Percentiles rank a stretch among this genome's conserved stretches.
phyloP scores from a whole-genome alignment of 2,888 invertebrate species.

The Pogonocherus hispidulus region DNA sequence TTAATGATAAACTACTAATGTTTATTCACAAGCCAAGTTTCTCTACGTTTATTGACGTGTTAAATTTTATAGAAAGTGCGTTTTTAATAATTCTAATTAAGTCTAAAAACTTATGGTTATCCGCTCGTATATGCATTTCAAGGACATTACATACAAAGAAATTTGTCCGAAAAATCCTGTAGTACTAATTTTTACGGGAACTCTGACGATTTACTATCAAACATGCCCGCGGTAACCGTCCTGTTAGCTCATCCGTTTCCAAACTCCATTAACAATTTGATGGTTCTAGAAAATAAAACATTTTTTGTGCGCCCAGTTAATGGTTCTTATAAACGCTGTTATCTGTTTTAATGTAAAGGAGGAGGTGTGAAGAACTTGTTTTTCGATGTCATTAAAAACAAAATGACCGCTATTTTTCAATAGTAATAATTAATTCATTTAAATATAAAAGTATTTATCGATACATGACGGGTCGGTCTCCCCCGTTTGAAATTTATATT shows the following conservation, averaged over 20 bases:
- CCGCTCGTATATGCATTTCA: too few relatives aligned
- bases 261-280: slow-evolving; percentile 20
- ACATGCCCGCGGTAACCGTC: neutral
- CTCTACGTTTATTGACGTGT: too few relatives aligned
- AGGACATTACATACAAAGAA: too few relatives aligned
- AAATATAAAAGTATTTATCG: slow-evolving; percentile 62
- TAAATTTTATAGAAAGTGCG: too few relatives aligned
- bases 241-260: neutral
- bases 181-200: too few relatives aligned
- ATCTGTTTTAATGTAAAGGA: slow-evolving; percentile 54
- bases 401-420: slow-evolving; percentile 62
- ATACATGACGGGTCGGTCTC: slow-evolving; percentile 54
- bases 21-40: too few relatives aligned
- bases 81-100: too few relatives aligned
- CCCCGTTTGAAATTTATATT: slow-evolving; percentile 52
- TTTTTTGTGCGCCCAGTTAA: slow-evolving; percentile 52
- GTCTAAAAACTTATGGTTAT: too few relatives aligned
- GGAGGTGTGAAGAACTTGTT: slow-evolving; percentile 62
- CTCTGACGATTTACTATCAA: neutral
- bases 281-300: slow-evolving; percentile 45
- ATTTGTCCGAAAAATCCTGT: too few relatives aligned
- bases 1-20: too few relatives aligned
- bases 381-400: slow-evolving; percentile 58
- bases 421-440: slow-evolving; percentile 63
- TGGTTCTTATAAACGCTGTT: slow-evolving; percentile 52